Percentiles rank a stretch among this genome's conserved stretches.
These are phyloP conservation scores for Malacosoma neustria DNA, from an alignment of 2,888 invertebrate genomes.

Conservation along the genomic window DNA sequence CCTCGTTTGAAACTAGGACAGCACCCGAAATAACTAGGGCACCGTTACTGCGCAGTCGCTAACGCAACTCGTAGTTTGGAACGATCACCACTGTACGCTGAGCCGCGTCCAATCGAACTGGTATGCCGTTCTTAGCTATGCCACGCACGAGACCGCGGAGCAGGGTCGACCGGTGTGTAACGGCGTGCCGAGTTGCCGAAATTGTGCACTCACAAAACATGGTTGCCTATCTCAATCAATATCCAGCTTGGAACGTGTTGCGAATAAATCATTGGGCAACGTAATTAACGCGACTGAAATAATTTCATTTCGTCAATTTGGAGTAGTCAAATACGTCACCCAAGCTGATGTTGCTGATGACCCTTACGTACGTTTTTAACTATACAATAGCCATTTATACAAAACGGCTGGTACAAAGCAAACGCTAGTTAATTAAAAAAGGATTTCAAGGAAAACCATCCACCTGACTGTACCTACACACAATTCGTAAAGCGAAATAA, in stretches of 20 bases:
- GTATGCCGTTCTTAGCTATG: conserved; percentile 5
- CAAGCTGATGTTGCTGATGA: no score
- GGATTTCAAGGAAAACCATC: no score
- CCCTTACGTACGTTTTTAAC: no score
- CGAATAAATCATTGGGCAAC: not conserved
- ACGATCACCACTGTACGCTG: conserved; percentile 25
- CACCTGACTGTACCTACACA: no score
- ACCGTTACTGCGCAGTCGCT: conserved; percentile 63
- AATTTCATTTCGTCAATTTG: no score
- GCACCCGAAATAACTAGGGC: conserved; percentile 70
- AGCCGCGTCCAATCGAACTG: conserved; percentile 18
- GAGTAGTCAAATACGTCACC: no score
- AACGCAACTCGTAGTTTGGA: conserved; percentile 45
- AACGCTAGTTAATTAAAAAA: no score
- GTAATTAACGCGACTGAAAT: no score
- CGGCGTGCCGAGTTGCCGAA: conserved; percentile 35
- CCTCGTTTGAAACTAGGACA: conserved; percentile 66
- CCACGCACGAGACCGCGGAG: conserved; percentile 7
- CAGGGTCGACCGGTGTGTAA: conserved; percentile 18
- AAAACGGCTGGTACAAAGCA: no score
- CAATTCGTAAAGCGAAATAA: no score
- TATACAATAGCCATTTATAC: no score
- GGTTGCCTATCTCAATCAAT: conserved; percentile 1
- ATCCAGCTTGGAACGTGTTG: not conserved
- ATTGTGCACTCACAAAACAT: conserved; percentile 27